These are phyloP conservation scores for Meloidogyne chitwoodi DNA, from an alignment of 1,140 invertebrate genomes.

Conservation along the genomic window DNA sequence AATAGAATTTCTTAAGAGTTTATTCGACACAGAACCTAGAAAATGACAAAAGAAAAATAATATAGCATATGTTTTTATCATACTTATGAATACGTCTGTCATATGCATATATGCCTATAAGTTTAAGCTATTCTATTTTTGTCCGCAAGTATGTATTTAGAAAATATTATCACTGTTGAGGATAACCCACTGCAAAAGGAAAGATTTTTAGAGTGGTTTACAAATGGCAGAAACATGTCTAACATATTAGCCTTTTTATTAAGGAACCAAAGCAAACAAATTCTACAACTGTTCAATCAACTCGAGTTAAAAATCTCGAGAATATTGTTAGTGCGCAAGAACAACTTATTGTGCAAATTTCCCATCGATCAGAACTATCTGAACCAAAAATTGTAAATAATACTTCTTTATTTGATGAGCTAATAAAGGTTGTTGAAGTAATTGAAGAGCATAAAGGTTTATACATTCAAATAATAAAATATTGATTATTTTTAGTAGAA, in stretches of 20 bases:
- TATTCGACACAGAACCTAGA: neutral
- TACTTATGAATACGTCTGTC: too few species aligned
- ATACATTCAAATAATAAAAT: neutral
- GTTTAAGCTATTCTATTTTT: too few species aligned
- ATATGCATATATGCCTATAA: too few species aligned
- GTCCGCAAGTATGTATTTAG: too few species aligned
- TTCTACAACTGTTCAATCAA: neutral
- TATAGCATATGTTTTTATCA: too few species aligned
- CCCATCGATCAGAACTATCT: neutral
- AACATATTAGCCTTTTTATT: too few species aligned
- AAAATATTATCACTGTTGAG: too few species aligned
- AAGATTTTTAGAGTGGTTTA: too few species aligned
- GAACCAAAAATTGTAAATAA: neutral
- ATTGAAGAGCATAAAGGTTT: neutral
- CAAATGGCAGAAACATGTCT: too few species aligned
- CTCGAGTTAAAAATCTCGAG: neutral
- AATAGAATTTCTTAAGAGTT: neutral
- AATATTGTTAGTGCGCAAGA: neutral
- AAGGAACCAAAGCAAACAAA: neutral
- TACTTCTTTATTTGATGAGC: neutral
- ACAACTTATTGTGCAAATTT: neutral
- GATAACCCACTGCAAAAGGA: too few species aligned
- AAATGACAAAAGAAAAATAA: too few species aligned
- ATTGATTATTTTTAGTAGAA: neutral
- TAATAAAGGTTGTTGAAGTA: neutral